Conservation (phyloP, 2,888 invertebrate species). For the Cistogaster globosa region DNA sequence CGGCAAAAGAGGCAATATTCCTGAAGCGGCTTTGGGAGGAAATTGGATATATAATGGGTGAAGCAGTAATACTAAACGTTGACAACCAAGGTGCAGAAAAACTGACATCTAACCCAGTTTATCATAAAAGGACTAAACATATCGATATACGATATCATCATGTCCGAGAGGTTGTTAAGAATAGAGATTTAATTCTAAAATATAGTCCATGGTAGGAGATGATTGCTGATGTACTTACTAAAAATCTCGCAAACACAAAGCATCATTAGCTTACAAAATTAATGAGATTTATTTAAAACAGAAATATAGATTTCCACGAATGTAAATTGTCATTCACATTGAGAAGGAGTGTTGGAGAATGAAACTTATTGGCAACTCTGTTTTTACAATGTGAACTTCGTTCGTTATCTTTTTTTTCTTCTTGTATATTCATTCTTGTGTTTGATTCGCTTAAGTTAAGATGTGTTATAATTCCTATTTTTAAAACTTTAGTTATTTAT, state of each 20-base stretch:
- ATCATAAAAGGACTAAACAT: neutral
- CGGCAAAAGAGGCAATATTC: neutral
- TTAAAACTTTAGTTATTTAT: too few relatives aligned
- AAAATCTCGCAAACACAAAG: neutral
- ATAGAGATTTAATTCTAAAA: neutral
- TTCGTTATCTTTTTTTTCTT: too few relatives aligned
- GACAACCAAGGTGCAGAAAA: slow-evolving; percentile 26
- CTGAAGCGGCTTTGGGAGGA: neutral
- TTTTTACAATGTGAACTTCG: neutral
- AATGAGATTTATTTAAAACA: neutral
- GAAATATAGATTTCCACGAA: neutral
- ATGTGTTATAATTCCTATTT: too few relatives aligned
- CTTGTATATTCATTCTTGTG: too few relatives aligned
- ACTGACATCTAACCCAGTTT: neutral
- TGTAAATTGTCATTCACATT: neutral
- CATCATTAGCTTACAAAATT: neutral
- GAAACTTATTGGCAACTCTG: too few relatives aligned
- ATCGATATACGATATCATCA: neutral
- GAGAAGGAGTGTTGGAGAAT: too few relatives aligned
- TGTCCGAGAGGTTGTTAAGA: slow-evolving; percentile 10
- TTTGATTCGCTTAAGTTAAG: too few relatives aligned
- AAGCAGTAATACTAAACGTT: slow-evolving; percentile 13
- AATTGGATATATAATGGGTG: neutral
- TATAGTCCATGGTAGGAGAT: neutral
- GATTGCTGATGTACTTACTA: slow-evolving; percentile 1